Evolutionary conservation across 1,140 invertebrate genomes (phyloP).

Genomic region (Danaus plexippus): DNA sequence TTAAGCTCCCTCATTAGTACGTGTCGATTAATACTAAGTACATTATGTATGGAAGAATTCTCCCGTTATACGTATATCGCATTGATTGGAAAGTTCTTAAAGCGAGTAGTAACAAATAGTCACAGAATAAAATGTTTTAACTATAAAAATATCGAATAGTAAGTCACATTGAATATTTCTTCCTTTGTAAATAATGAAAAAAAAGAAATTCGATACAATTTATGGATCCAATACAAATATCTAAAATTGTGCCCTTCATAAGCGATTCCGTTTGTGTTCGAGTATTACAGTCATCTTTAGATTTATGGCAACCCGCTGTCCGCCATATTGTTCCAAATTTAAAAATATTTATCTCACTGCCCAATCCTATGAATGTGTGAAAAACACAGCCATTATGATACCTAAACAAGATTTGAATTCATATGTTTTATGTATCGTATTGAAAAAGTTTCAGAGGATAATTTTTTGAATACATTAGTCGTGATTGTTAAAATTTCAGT

Average conservation of each 20-base stretch:
- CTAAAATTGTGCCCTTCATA: conserved; percentile 43
- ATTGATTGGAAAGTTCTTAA: too few species aligned
- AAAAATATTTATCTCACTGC: conserved; percentile 64
- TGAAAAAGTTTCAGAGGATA: too few species aligned
- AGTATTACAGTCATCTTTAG: conserved; percentile 62
- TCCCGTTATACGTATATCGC: too few species aligned
- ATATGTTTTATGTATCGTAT: too few species aligned
- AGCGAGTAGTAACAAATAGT: too few species aligned
- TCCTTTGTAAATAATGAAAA: conserved; percentile 5
- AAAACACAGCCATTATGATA: too few species aligned
- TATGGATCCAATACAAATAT: conserved; percentile 20
- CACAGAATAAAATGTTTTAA: background rate
- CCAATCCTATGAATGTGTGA: conserved; percentile 31
- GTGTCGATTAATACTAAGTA: conserved; percentile 25
- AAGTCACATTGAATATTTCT: background rate
- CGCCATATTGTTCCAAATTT: conserved; percentile 67
- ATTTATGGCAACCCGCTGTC: conserved; percentile 63
- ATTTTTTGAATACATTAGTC: too few species aligned
- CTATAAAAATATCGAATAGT: background rate
- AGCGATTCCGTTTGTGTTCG: conserved; percentile 55
- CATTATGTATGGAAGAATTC: background rate
- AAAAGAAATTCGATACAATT: conserved; percentile 17
- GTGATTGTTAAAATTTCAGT: too few species aligned
- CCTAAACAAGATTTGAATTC: too few species aligned
- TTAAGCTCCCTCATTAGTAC: conserved; percentile 38